phyloP scores from a whole-genome alignment of 1,140 invertebrate genomes.

The Drosophila eugracilis region DNA sequence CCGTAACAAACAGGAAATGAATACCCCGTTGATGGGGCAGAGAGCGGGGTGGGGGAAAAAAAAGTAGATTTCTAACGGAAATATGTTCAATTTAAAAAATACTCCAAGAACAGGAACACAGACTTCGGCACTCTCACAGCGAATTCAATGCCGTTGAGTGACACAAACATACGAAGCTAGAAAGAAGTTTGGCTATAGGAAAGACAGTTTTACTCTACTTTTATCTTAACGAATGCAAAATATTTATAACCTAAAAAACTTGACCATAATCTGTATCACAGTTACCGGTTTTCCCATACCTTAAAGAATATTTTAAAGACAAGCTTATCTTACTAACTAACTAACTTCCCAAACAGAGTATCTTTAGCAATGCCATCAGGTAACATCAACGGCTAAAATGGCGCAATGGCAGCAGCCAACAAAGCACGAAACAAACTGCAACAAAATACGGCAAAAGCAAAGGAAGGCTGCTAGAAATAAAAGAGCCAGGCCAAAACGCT shows the following conservation, averaged over 20 bases:
- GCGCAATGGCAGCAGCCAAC: slow-evolving; percentile 51
- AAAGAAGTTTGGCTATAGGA: background rate
- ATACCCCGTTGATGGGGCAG: slow-evolving; percentile 49
- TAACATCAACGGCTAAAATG: slow-evolving; percentile 51
- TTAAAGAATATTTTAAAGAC: background rate
- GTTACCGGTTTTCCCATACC: no score
- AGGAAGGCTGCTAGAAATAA: slow-evolving; percentile 34
- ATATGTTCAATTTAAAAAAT: slow-evolving; percentile 77
- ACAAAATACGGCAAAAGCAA: slow-evolving; percentile 37
- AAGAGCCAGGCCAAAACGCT: slow-evolving; percentile 19
- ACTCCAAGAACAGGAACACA: slow-evolving; percentile 53
- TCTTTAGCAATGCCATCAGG: slow-evolving; percentile 36
- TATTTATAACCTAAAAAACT: no score
- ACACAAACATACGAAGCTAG: slow-evolving; percentile 32
- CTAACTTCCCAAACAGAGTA: background rate
- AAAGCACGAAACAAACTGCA: slow-evolving; percentile 62
- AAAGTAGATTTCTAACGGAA: slow-evolving; percentile 61
- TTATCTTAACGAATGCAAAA: no score
- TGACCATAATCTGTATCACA: no score
- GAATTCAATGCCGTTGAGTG: slow-evolving; percentile 50
- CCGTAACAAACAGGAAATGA: slow-evolving; percentile 70
- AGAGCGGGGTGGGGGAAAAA: background rate
- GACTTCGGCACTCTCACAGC: slow-evolving; percentile 24
- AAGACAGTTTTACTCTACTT: slow-evolving; percentile 5
- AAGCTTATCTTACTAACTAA: background rate